Evolutionary conservation across 2,113 vertebrate genomes (phyloP).

Genomic region (Anguilla japonica): DNA sequence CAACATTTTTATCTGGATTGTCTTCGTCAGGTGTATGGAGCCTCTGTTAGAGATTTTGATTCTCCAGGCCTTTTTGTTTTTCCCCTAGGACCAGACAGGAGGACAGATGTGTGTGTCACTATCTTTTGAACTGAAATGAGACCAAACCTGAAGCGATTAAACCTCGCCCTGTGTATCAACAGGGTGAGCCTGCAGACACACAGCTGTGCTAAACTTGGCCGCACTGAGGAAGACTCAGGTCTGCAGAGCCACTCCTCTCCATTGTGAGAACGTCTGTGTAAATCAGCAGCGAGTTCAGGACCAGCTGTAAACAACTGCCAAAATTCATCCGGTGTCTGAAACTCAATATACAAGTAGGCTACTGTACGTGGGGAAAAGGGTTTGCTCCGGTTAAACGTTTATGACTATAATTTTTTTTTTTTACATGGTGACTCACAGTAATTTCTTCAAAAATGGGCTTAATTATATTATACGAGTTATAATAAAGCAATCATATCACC

Average conservation of each 20-base stretch:
- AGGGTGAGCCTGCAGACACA: too few species aligned
- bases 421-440: background rate
- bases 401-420: slow-evolving; percentile 13
- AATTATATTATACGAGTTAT: background rate
- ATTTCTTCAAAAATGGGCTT: background rate
- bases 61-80: too few species aligned
- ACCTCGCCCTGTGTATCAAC: too few species aligned
- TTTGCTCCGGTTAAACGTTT: slow-evolving; percentile 31
- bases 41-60: too few species aligned
- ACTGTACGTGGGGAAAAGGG: background rate
- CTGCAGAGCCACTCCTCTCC: background rate
- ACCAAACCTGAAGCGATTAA: slow-evolving; percentile 2
- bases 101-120: too few species aligned
- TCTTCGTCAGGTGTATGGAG: too few species aligned
- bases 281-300: slow-evolving; percentile 6
- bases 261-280: slow-evolving; percentile 46
- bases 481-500: background rate
- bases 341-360: slow-evolving; percentile 21
- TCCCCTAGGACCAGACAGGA: too few species aligned
- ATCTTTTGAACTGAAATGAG: background rate
- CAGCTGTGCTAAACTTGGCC: background rate
- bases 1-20: too few species aligned
- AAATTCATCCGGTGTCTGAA: slow-evolving; percentile 34
- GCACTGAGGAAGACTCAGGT: background rate
- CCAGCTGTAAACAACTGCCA: slow-evolving; percentile 45